A percentile compares a stretch with the other conserved stretches of the same genome.
Conservation (phyloP, 2,113 vertebrate genomes). For the Sinocyclocheilus anophthalmus region DNA sequence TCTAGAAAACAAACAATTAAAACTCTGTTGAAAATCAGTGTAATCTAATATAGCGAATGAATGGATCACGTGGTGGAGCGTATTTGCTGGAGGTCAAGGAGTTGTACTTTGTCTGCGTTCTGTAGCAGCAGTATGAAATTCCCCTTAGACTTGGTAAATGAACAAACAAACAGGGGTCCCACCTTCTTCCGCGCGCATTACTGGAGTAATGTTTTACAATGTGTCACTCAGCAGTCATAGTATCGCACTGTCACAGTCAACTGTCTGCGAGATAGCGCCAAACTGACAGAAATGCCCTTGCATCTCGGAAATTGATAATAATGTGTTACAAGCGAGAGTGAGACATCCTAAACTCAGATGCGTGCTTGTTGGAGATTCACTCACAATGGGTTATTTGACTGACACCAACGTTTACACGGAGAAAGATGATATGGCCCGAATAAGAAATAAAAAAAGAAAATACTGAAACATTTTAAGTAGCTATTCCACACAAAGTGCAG, state of each 20-base stretch:
- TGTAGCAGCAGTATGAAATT: conserved; percentile 50
- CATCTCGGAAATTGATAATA: conserved; percentile 26
- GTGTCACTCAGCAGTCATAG: neutral
- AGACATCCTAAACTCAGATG: neutral
- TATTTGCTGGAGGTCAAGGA: neutral
- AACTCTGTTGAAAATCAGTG: neutral
- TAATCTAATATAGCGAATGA: conserved; percentile 38
- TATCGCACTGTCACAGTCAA: conserved; percentile 43
- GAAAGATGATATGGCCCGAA: neutral
- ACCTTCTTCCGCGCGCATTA: neutral
- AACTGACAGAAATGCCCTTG: neutral
- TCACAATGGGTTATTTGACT: neutral
- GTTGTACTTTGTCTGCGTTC: conserved; percentile 27
- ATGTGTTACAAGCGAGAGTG: neutral
- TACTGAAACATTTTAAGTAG: neutral
- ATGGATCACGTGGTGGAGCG: neutral
- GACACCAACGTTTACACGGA: neutral
- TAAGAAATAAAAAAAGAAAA: neutral
- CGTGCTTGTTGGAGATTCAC: neutral
- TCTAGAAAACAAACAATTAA: neutral
- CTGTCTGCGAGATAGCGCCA: conserved; percentile 38
- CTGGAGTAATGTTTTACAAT: neutral
- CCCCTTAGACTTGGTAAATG: conserved; percentile 48
- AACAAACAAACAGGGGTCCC: conserved; percentile 20
- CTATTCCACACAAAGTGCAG: neutral